Evolutionary conservation across 1,140 invertebrate genomes (phyloP), one percentile per base, ranked within the genome.

Genomic region (Dendrolimus punctatus): DNA sequence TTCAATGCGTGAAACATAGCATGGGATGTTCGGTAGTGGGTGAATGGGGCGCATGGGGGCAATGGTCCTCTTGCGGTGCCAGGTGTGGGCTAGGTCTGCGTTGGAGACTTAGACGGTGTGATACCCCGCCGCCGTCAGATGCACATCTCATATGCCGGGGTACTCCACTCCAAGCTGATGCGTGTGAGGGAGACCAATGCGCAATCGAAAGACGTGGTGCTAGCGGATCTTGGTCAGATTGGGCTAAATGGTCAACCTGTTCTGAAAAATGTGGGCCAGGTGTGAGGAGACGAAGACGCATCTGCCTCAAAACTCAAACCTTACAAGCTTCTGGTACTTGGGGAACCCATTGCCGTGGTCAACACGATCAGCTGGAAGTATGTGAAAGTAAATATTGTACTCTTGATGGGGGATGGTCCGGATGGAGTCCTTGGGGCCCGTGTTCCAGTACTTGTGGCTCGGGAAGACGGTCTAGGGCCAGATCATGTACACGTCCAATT

Each of bases 1-100:
- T 85, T 6, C 77, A 73, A 56, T 85, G 82, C 45, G 75, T 85
- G 2, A 85, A 80, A 53, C 72, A 76, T 52, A 79, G 83, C 53
- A 49, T 82, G 40, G 82, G 82, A 0, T 85, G 82, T 62, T 66
- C 67, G 6, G 55, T 82, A 2, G 49, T 58, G 5, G 82, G 80
- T 10, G 77, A 74, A 56, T 85, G 82, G 82, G 71, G 82, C 8
- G 37, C 59, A 6, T 85, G 82, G 82, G 70, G 74, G 8, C 10
- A 64, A 0, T 85, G 82, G 82, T 76, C 80, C 6, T 53, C 67
- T 3, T 85, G 82, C 45, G 75, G 74, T n/a, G 75, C 82, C 5
- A 63, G 72, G 2, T 85, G 82, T 46, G 82, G 82, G 4, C 67
- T 58, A 42, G 82, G 82, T 5, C 55, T 68, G 10, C 71, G 60